Evolutionary conservation across 2,113 vertebrate genomes (phyloP).

Genomic region (Monopterus albus): DNA sequence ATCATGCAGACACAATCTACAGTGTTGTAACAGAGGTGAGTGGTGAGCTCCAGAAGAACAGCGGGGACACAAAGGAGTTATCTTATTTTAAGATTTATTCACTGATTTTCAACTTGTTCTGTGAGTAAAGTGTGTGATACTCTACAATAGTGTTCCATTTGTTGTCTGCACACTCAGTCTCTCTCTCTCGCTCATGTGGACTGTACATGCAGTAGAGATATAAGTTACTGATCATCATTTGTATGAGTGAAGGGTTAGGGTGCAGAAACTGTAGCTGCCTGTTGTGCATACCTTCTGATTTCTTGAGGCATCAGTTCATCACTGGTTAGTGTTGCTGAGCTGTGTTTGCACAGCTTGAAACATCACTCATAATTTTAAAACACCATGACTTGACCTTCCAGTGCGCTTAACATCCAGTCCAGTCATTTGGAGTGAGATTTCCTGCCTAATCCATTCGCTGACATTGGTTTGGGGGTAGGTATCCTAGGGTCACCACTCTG

Average conservation of each 20-base stretch:
- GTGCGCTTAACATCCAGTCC: background rate
- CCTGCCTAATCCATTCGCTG: background rate
- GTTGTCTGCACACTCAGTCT: conserved; percentile 12
- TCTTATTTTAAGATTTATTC: conserved; percentile 46
- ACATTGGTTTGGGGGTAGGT: background rate
- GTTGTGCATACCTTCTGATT: background rate
- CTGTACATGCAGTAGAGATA: conserved; percentile 33
- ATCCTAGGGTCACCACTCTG: background rate
- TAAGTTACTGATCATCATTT: conserved; percentile 1
- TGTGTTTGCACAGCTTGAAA: background rate
- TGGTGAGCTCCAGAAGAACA: conserved; percentile 4
- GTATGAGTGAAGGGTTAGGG: background rate
- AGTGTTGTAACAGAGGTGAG: conserved; percentile 7
- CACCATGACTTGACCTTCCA: too few species aligned
- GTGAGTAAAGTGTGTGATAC: conserved; percentile 7
- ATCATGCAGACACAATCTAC: conserved; percentile 57
- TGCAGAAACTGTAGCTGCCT: too few species aligned
- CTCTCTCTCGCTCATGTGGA: background rate
- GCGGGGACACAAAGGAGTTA: conserved; percentile 2
- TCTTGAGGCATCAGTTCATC: background rate
- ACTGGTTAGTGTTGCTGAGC: background rate
- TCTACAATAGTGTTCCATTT: conserved; percentile 7
- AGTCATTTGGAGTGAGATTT: background rate
- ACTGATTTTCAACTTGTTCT: conserved; percentile 20
- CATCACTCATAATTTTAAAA: background rate